These are phyloP conservation scores for Microcebus jonahi DNA, from an alignment of 2,113 vertebrate genomes.

Conservation along the genomic window DNA sequence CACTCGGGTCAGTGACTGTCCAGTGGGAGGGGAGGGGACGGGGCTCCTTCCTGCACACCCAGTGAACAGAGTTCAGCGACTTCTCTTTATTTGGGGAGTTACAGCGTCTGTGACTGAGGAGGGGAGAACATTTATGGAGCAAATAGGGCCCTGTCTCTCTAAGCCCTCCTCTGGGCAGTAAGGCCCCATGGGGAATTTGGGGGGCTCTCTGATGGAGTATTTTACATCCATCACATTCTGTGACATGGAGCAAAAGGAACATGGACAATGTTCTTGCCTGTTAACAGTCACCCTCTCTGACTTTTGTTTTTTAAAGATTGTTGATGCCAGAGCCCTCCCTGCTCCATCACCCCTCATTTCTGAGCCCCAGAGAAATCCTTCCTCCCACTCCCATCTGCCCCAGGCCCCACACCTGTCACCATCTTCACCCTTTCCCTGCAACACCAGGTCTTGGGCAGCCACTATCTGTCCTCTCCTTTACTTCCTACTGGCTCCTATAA, in stretches of 20 bases:
- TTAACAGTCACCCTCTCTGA: neutral
- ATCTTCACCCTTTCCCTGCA: neutral
- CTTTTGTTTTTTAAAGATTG: constrained; percentile 34
- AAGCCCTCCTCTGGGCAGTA: neutral
- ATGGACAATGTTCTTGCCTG: neutral
- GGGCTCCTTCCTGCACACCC: neutral
- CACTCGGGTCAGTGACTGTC: constrained; percentile 90
- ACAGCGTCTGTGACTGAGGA: neutral
- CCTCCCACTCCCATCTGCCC: neutral
- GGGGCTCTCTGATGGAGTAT: neutral
- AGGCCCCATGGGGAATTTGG: neutral
- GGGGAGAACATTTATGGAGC: neutral
- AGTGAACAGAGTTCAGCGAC: neutral
- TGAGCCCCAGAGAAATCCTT: neutral
- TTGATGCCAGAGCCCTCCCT: neutral
- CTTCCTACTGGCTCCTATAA: constrained; percentile 30
- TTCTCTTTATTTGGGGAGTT: neutral
- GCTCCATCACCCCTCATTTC: neutral
- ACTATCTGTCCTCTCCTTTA: neutral
- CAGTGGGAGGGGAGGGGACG: accelerated
- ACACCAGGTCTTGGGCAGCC: neutral
- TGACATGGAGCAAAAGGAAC: neutral
- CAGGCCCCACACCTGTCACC: neutral
- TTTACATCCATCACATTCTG: neutral
- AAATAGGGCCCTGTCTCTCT: neutral